phyloP scores from a whole-genome alignment of 1,140 invertebrate genomes.

The Bombus balteatus region DNA sequence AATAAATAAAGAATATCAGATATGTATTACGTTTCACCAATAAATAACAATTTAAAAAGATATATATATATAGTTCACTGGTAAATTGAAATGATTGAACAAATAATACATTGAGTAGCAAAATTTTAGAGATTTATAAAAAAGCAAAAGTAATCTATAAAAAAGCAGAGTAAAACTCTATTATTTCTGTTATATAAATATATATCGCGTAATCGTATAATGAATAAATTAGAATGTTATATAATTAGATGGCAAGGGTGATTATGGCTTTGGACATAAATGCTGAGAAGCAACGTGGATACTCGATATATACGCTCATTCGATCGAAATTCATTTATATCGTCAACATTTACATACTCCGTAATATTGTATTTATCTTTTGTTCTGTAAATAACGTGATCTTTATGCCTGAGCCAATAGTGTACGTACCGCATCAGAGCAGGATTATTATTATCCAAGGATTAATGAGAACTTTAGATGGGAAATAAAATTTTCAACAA shows the following conservation, averaged over 20 bases:
- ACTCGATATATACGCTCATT: neutral
- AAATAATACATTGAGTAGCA: neutral
- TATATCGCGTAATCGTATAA: neutral
- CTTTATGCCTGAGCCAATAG: neutral
- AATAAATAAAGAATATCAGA: neutral
- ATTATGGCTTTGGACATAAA: neutral
- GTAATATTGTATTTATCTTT: constrained; percentile 5
- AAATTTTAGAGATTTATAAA: neutral
- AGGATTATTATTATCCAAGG: neutral
- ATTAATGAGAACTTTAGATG: neutral
- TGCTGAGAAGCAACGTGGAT: too few species aligned
- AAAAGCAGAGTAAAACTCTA: neutral
- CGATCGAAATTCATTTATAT: constrained; percentile 6
- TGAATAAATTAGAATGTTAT: neutral
- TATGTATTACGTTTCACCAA: neutral
- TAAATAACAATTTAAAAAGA: neutral
- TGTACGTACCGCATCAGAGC: too few species aligned
- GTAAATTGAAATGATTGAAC: neutral
- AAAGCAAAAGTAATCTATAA: neutral
- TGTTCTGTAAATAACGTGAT: neutral
- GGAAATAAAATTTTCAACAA: neutral
- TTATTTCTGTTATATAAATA: neutral
- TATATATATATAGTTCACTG: neutral
- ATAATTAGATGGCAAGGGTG: neutral
- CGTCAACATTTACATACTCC: neutral